Conservation (phyloP, 2,888 invertebrate species). For the Pilophorus perplexus region DNA sequence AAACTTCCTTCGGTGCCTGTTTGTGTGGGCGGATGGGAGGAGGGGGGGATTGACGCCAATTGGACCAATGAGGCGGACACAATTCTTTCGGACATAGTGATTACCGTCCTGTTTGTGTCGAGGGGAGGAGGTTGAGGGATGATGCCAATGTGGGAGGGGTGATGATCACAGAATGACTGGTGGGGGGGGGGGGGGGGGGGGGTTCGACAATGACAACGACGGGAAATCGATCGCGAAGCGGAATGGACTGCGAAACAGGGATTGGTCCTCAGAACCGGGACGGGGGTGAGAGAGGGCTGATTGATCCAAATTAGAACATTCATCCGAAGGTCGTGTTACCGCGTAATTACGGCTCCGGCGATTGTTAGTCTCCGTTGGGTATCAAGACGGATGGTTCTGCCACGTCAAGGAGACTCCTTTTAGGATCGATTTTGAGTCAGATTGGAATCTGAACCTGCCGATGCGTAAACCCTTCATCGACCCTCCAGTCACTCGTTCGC, state of each 20-base stretch:
- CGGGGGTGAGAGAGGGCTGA: not conserved
- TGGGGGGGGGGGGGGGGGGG: conserved; percentile 1
- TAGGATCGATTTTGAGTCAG: no score
- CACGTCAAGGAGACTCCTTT: no score
- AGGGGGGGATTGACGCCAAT: conserved; percentile 9
- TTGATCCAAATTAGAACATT: conserved; percentile 25
- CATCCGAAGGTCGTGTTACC: conserved; percentile 26
- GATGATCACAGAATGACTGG: no score
- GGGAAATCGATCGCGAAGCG: conserved; percentile 27
- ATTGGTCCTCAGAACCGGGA: not conserved
- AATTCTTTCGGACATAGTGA: conserved; percentile 34
- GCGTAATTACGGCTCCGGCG: conserved; percentile 13
- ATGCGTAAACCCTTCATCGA: no score
- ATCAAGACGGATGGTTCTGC: conserved; percentile 1
- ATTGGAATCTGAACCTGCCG: no score
- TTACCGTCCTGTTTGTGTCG: no score
- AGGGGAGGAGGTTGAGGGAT: no score
- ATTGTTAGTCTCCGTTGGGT: conserved; percentile 14
- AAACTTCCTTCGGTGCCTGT: no score
- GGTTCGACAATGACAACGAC: conserved; percentile 19
- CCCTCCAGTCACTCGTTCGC: no score
- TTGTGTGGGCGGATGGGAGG: not conserved
- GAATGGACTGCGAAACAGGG: not conserved
- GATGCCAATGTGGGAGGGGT: no score
- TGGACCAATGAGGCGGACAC: conserved; percentile 33